Evolutionary conservation across 2,113 vertebrate genomes (phyloP).

Genomic region (Phalacrocorax brasilianus): DNA sequence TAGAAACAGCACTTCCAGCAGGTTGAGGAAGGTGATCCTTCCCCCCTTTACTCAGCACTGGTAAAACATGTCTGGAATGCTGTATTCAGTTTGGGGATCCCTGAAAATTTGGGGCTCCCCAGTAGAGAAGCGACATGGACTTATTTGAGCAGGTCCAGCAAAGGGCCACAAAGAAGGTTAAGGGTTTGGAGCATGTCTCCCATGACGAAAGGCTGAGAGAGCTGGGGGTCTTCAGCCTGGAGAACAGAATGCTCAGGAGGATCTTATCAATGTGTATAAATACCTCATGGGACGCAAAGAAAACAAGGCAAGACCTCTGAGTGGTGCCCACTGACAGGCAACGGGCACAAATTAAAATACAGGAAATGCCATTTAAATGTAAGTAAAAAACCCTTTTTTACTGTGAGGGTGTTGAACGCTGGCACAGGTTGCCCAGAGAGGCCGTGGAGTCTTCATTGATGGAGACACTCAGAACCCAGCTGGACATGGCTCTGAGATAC

Average conservation of each 20-base stretch:
- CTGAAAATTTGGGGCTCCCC: neutral
- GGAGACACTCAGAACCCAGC: neutral
- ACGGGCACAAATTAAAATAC: neutral
- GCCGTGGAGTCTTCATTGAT: neutral
- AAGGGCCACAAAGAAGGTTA: neutral
- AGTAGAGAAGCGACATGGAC: neutral
- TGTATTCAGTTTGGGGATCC: neutral
- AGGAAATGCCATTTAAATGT: neutral
- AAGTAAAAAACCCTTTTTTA: neutral
- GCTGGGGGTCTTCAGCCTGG: neutral
- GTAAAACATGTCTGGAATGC: neutral
- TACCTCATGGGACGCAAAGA: neutral
- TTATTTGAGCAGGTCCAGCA: neutral
- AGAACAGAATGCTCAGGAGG: neutral
- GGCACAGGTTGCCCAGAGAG: neutral
- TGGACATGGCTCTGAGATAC: neutral
- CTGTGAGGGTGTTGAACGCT: neutral
- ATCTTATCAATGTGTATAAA: neutral
- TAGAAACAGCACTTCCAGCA: neutral
- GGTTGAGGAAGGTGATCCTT: neutral
- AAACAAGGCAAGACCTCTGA: neutral
- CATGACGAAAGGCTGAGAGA: neutral
- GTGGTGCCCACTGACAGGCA: neutral
- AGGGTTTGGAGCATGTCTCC: neutral
- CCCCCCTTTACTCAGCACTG: neutral